phyloP scores from a whole-genome alignment of 2,113 vertebrate genomes.

The Halcyon senegalensis region DNA sequence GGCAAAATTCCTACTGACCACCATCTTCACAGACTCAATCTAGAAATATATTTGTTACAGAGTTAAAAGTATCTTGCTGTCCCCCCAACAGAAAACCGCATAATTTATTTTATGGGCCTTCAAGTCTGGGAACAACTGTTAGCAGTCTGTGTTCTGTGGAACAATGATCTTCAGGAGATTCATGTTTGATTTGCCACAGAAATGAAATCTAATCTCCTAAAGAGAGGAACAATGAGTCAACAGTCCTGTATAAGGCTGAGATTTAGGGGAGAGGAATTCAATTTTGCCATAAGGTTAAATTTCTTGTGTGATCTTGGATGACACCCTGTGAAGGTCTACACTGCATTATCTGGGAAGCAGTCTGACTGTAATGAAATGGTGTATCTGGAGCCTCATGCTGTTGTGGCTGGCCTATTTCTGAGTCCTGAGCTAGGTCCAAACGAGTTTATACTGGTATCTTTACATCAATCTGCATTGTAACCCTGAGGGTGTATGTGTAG shows the following conservation, averaged over 20 bases:
- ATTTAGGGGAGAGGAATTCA: neutral
- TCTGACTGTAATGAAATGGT: neutral
- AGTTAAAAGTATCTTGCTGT: neutral
- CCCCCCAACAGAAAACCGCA: neutral
- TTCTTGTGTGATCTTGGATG: neutral
- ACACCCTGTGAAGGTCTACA: neutral
- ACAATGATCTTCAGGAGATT: neutral
- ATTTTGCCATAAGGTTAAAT: neutral
- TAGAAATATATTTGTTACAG: neutral
- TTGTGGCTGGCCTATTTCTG: neutral
- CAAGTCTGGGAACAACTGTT: conserved; percentile 2
- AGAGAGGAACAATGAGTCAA: neutral
- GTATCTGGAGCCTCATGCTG: neutral
- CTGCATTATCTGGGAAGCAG: neutral
- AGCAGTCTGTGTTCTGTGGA: neutral
- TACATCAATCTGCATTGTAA: neutral
- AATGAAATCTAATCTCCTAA: conserved; percentile 1
- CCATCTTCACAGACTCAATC: neutral
- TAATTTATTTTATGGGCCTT: neutral
- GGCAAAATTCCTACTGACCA: neutral
- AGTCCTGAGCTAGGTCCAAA: neutral
- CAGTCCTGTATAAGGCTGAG: neutral
- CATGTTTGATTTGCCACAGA: conserved; percentile 8
- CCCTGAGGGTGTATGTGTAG: neutral
- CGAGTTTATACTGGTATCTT: neutral